Conservation (phyloP, 2,888 invertebrate species). For the Cephus nigrinus region DNA sequence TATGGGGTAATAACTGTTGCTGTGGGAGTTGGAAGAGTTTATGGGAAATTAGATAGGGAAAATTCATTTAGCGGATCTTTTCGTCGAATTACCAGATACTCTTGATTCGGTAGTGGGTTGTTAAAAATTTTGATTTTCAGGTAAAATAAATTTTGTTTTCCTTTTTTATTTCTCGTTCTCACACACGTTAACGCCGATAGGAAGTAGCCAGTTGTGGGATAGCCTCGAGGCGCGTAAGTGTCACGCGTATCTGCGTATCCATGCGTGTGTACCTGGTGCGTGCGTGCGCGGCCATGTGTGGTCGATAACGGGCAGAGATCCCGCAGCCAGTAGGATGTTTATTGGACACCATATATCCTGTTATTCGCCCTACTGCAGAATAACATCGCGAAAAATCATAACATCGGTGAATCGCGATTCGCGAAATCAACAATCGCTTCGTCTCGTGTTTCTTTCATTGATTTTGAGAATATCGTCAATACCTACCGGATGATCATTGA, state of each 20-base stretch:
- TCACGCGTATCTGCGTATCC: constrained; percentile 16
- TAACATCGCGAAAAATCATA: constrained; percentile 44
- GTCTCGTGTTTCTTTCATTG: constrained; percentile 11
- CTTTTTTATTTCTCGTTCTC: not conserved
- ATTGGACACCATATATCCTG: constrained; percentile 66
- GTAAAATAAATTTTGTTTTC: not conserved
- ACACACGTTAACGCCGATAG: not conserved
- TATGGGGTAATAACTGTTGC: not conserved
- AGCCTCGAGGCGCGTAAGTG: not conserved
- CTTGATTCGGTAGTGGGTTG: not conserved
- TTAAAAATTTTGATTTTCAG: not conserved
- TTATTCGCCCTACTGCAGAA: constrained; percentile 61
- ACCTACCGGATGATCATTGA: constrained; percentile 16
- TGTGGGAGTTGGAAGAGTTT: not conserved
- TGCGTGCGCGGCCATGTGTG: constrained; percentile 44
- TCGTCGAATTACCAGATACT: not conserved
- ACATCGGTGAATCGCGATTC: constrained; percentile 28
- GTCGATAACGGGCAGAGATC: constrained; percentile 53
- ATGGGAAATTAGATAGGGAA: not conserved
- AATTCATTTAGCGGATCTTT: not conserved
- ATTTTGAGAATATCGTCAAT: constrained; percentile 9
- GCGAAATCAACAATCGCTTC: not conserved
- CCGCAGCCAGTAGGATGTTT: constrained; percentile 52
- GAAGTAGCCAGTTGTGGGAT: not conserved
- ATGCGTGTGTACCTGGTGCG: constrained; percentile 15